Percentiles rank a stretch among this genome's conserved stretches.
Evolutionary conservation across 2,113 vertebrate genomes (phyloP).

Genomic region (Toxotes chatareus): DNA sequence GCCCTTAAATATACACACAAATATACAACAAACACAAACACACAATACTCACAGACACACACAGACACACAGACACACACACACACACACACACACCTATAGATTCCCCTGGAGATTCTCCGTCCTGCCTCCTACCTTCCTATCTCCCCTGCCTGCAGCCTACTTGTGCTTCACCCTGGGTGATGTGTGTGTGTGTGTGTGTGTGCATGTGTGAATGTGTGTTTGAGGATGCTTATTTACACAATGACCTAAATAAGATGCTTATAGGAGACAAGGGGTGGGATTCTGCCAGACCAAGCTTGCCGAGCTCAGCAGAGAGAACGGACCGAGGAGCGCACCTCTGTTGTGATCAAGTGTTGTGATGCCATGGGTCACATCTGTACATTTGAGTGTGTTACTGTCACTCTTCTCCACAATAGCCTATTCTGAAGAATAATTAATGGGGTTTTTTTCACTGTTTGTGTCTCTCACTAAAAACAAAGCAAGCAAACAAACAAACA

Average conservation of each 20-base stretch:
- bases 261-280: slow-evolving; percentile 58
- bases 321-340: slow-evolving; percentile 10
- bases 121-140: slow-evolving; percentile 57
- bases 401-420: slow-evolving; percentile 28
- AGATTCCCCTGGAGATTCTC: slow-evolving; percentile 62
- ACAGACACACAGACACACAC: slow-evolving; percentile 3
- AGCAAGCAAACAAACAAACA: slow-evolving; percentile 33
- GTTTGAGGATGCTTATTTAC: slow-evolving; percentile 68
- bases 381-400: slow-evolving; percentile 2
- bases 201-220: slow-evolving; percentile 22
- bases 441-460: slow-evolving; percentile 43
- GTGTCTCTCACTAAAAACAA: slow-evolving; percentile 42
- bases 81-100: slow-evolving; percentile 6
- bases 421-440: slow-evolving; percentile 46
- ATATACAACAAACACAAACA: slow-evolving; percentile 10
- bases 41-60: slow-evolving; percentile 1
- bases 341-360: slow-evolving; percentile 7
- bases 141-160: slow-evolving; percentile 57
- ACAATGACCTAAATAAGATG: slow-evolving; percentile 81
- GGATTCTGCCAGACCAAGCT: slow-evolving; percentile 42
- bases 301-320: slow-evolving; percentile 34
- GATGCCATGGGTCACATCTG: not conserved
- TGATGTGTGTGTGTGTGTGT: slow-evolving; percentile 34
- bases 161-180: slow-evolving; percentile 54
- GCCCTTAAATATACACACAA: slow-evolving; percentile 39